A percentile compares a stretch with the other conserved stretches of the same genome.
Conservation (phyloP, 1,140 invertebrate species). For the Tetramorium alpestre region DNA sequence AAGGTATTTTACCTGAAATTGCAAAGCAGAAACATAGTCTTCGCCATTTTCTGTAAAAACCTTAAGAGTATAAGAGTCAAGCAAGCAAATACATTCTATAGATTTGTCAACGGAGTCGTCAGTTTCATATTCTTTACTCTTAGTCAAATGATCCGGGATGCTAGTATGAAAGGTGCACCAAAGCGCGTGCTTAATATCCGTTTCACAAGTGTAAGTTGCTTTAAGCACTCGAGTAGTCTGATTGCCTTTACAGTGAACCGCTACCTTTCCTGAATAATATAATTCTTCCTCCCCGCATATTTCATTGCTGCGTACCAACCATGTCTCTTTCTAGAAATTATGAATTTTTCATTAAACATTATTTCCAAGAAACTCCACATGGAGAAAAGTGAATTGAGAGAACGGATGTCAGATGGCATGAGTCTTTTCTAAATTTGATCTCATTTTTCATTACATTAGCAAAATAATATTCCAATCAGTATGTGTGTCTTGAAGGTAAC, state of each 20-base stretch:
- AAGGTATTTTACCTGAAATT: conserved; percentile 90
- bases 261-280: conserved; percentile 94
- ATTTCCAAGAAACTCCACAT: not conserved
- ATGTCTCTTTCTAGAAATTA: conserved; percentile 87
- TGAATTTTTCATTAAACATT: conserved; percentile 27
- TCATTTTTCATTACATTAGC: not conserved
- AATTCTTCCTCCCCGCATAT: conserved; percentile 92
- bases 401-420: not conserved
- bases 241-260: conserved; percentile 91
- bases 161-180: conserved; percentile 91
- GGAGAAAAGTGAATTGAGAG: not conserved
- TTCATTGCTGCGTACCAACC: conserved; percentile 88
- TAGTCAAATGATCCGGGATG: conserved; percentile 85
- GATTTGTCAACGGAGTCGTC: conserved; percentile 76
- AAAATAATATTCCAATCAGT: not conserved
- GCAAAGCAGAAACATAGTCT: conserved; percentile 93
- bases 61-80: conserved; percentile 92
- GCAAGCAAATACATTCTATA: conserved; percentile 89
- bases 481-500: not conserved
- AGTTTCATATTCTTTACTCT: conserved; percentile 74
- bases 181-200: conserved; percentile 92
- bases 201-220: conserved; percentile 92
- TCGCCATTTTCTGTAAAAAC: conserved; percentile 93
- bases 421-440: not conserved
- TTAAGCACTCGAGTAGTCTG: conserved; percentile 82